Percentiles rank a stretch among this genome's conserved stretches.
These are phyloP conservation scores for Rhea pennata DNA, from an alignment of 2,113 vertebrate genomes.

Conservation along the genomic window DNA sequence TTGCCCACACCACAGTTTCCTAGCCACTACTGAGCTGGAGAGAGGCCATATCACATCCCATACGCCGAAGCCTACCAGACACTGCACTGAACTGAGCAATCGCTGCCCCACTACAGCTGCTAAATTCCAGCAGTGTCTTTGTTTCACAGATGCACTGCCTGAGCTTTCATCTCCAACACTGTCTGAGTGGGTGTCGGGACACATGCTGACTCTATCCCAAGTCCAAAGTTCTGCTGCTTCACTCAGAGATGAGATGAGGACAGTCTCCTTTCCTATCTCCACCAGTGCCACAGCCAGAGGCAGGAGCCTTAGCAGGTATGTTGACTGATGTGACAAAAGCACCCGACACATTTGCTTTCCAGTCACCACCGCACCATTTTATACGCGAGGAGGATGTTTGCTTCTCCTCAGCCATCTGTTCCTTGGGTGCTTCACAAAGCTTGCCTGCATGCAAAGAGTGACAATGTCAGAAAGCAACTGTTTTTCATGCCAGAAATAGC, in stretches of 20 bases:
- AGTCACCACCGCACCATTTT: background rate
- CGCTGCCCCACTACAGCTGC: accelerated
- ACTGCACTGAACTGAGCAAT: background rate
- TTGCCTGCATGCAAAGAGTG: background rate
- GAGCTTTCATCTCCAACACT: background rate
- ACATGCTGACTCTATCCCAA: background rate
- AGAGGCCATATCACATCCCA: background rate
- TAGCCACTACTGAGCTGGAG: background rate
- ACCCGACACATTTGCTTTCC: background rate
- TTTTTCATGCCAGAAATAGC: background rate
- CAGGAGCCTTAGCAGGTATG: background rate
- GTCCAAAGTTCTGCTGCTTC: background rate
- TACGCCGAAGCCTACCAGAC: too few relatives aligned
- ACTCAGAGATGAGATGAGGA: too few relatives aligned
- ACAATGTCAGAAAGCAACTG: background rate
- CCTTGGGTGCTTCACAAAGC: background rate
- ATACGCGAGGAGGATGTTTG: background rate
- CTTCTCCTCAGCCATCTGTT: background rate
- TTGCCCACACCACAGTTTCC: background rate
- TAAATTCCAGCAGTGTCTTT: accelerated
- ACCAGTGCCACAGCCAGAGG: background rate
- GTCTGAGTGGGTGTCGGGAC: background rate
- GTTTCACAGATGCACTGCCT: background rate
- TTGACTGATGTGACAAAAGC: background rate
- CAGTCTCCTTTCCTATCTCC: background rate